Evolutionary conservation across 2,797 vertebrate genomes (phyloP).

Genomic region (Melanogrammus aeglefinus): DNA sequence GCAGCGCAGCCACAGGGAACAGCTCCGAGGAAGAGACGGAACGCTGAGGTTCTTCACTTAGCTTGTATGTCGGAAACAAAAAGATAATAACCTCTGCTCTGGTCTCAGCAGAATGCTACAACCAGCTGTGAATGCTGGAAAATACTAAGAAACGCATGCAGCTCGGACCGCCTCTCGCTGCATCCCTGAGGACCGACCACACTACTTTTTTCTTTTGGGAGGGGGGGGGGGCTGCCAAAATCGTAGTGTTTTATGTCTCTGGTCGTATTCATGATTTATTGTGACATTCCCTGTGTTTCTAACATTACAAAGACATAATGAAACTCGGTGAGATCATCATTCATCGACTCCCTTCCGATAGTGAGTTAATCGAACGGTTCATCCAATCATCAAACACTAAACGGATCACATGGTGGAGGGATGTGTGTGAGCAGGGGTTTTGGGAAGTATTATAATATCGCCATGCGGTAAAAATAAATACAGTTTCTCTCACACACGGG

Average conservation of each 20-base stretch:
- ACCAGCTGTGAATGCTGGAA: background rate
- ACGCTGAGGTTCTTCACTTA: background rate
- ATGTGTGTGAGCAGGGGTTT: background rate
- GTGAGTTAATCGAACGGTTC: too few relatives aligned
- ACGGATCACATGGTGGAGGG: background rate
- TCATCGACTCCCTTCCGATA: too few relatives aligned
- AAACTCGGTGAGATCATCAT: background rate
- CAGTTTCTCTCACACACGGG: background rate
- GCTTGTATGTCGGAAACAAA: background rate
- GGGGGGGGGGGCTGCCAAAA: background rate
- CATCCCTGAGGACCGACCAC: background rate
- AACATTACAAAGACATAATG: background rate
- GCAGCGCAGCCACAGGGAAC: background rate
- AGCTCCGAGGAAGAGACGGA: background rate
- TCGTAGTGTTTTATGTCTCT: background rate
- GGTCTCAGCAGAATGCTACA: background rate
- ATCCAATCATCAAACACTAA: too few relatives aligned
- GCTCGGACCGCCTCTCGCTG: background rate
- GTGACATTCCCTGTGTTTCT: background rate
- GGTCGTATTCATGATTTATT: background rate
- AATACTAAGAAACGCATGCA: background rate
- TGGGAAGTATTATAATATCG: background rate
- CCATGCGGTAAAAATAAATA: background rate
- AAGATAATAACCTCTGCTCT: background rate
- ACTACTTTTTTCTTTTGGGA: background rate